These are phyloP conservation scores for Penaeus vannamei DNA, from an alignment of 1,140 invertebrate genomes.

Conservation along the genomic window DNA sequence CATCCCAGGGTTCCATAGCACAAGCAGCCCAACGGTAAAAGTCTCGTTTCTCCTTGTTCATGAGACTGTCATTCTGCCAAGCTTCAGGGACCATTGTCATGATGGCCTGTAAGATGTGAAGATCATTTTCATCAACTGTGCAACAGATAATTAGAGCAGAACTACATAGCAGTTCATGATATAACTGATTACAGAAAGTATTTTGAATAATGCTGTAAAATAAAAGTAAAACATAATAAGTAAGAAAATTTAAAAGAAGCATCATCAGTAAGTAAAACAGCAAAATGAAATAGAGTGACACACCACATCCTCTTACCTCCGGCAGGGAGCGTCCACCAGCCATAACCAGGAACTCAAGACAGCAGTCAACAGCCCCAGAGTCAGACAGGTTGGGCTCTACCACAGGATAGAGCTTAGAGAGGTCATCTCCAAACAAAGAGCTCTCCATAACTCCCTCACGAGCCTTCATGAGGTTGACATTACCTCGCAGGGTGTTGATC, in stretches of 20 bases:
- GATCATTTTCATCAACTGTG: neutral
- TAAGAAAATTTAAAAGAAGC: too few species aligned
- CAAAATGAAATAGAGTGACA: neutral
- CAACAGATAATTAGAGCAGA: neutral
- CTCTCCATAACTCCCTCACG: slow-evolving; percentile 98
- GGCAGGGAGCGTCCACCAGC: slow-evolving; percentile 91
- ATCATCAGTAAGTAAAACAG: neutral
- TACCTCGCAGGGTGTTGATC: slow-evolving; percentile 98
- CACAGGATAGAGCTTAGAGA: slow-evolving; percentile 95
- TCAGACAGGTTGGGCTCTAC: slow-evolving; percentile 98
- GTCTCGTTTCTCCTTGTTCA: slow-evolving; percentile 92
- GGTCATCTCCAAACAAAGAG: slow-evolving; percentile 82
- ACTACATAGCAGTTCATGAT: neutral
- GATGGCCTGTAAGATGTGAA: slow-evolving; percentile 80
- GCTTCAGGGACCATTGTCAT: slow-evolving; percentile 99
- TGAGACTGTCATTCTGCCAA: slow-evolving; percentile 96
- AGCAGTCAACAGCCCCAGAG: slow-evolving; percentile 97
- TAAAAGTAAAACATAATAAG: too few species aligned
- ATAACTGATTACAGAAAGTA: too few species aligned
- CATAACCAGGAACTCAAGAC: slow-evolving; percentile 96
- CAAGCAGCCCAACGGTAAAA: slow-evolving; percentile 98
- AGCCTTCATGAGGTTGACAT: slow-evolving; percentile 98
- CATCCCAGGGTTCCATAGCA: slow-evolving; percentile 99
- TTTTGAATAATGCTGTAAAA: too few species aligned
- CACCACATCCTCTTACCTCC: slow-evolving; percentile 77